Percentiles rank a stretch among this genome's conserved stretches.
Conservation (phyloP, 2,888 invertebrate species). For the Didymodactylos carnosus region DNA sequence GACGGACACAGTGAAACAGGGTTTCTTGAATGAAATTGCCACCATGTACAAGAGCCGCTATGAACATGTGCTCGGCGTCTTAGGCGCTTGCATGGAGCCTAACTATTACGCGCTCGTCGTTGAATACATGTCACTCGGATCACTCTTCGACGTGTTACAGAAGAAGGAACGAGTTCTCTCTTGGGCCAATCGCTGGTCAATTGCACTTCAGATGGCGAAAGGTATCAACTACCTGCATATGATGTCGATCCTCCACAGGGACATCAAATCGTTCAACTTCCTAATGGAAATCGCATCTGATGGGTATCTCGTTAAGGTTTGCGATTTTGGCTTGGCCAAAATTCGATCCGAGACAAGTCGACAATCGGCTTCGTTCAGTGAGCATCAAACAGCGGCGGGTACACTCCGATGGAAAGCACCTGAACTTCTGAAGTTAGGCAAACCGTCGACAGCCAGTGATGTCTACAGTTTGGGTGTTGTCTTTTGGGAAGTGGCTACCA, state of each 20-base stretch:
- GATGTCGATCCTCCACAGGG: background rate
- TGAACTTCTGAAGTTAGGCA: background rate
- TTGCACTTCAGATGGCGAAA: background rate
- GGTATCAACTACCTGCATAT: background rate
- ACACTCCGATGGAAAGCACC: background rate
- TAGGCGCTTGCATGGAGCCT: background rate
- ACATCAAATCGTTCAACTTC: background rate
- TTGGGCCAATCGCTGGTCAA: background rate
- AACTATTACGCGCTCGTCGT: background rate
- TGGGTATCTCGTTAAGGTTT: background rate
- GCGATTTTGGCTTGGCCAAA: background rate
- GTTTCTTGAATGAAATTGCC: background rate
- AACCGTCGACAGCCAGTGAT: background rate
- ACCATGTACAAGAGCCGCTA: background rate
- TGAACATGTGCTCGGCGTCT: background rate
- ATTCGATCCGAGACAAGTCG: background rate
- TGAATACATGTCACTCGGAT: background rate
- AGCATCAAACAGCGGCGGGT: background rate
- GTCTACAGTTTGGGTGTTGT: background rate
- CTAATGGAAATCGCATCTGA: background rate
- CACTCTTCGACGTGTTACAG: background rate
- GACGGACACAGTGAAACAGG: background rate
- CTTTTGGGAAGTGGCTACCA: background rate
- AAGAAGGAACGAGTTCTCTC: background rate
- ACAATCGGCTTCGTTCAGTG: background rate